A percentile compares a stretch with the other conserved stretches of the same genome.
Evolutionary conservation across 1,140 invertebrate genomes (phyloP).

Genomic region (Heliconius himera): DNA sequence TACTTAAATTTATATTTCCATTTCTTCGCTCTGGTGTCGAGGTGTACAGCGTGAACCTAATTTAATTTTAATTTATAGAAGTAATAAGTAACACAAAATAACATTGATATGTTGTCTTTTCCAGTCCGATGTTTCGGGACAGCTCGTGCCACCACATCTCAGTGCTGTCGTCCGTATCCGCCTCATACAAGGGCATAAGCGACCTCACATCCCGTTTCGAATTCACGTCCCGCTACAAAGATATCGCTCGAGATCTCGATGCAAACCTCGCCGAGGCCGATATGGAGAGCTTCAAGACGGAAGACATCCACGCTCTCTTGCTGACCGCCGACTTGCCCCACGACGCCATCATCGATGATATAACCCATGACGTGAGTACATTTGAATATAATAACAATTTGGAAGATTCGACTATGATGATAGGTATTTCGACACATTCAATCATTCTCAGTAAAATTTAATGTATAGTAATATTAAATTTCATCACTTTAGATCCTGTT

Average conservation of each 20-base stretch:
- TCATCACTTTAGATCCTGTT: background rate
- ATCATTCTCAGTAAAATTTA: background rate
- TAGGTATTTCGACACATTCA: background rate
- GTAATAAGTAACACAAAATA: background rate
- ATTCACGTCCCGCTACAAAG: constrained; percentile 88
- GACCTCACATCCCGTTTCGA: constrained; percentile 83
- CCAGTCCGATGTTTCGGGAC: constrained; percentile 87
- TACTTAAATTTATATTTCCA: too few relatives aligned
- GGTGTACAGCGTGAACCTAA: too few relatives aligned
- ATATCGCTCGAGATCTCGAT: constrained; percentile 92
- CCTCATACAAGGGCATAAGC: constrained; percentile 88
- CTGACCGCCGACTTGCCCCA: constrained; percentile 87
- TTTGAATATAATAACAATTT: background rate
- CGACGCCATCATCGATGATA: constrained; percentile 71
- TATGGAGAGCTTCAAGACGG: constrained; percentile 95
- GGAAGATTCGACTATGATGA: background rate
- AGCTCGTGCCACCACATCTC: constrained; percentile 89
- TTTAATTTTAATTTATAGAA: too few relatives aligned
- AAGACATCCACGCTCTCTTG: constrained; percentile 94
- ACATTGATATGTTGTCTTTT: constrained; percentile 43
- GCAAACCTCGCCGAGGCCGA: constrained; percentile 96
- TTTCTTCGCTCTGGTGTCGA: too few relatives aligned
- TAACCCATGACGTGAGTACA: constrained; percentile 74
- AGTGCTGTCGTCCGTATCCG: constrained; percentile 90
- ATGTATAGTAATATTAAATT: background rate